Percentiles rank a stretch among this genome's conserved stretches.
Conservation (phyloP, 1,140 invertebrate genomes). For the Metopolophium dirhodum region DNA sequence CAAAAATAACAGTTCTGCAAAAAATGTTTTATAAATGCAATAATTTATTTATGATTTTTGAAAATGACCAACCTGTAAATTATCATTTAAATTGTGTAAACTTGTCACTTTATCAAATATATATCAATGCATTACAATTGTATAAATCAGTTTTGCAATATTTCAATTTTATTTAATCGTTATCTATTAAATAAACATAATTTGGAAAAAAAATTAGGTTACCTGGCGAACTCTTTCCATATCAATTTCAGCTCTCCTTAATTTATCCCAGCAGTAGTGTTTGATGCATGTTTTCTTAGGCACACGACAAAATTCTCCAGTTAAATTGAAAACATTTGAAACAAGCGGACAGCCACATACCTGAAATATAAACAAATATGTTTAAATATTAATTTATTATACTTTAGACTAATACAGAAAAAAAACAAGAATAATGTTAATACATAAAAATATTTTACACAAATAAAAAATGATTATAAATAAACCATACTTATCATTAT, state of each 20-base stretch:
- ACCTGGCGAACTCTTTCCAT: conserved; percentile 73
- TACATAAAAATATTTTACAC: neutral
- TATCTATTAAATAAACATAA: neutral
- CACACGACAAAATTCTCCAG: conserved; percentile 82
- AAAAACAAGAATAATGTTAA: neutral
- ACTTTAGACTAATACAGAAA: neutral
- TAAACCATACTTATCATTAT: neutral
- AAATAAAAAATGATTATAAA: neutral
- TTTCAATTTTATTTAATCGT: neutral
- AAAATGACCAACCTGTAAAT: no score
- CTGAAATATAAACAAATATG: conserved; percentile 60
- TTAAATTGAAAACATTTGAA: conserved; percentile 79
- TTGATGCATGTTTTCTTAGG: conserved; percentile 90
- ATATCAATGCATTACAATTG: no score
- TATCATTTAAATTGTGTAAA: no score
- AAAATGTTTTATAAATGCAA: neutral
- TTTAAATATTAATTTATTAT: neutral
- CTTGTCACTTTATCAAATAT: no score
- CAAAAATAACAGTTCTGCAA: no score
- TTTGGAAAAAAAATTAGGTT: neutral
- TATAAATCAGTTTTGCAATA: no score
- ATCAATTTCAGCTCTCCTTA: conserved; percentile 84
- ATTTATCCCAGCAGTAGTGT: conserved; percentile 96
- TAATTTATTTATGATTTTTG: neutral
- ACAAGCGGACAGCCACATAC: conserved; percentile 92